Percentiles rank a stretch among this genome's conserved stretches.
Conservation (phyloP, 2,888 invertebrate species). For the Tetheella fluctuosa region DNA sequence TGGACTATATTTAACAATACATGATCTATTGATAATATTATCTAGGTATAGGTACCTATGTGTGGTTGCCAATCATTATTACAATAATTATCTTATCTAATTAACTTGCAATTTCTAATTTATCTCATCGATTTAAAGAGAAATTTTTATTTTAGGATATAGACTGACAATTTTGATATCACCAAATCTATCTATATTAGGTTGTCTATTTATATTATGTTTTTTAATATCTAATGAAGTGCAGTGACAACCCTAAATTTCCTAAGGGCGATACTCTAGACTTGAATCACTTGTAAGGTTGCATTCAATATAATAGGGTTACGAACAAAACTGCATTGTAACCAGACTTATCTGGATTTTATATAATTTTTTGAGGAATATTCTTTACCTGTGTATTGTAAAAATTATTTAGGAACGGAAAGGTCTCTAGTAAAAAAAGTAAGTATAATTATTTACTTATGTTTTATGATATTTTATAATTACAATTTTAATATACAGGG, state of each 20-base stretch:
- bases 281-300: constrained; percentile 48
- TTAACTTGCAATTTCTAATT: not conserved
- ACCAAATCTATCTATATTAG: no score
- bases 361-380: no score
- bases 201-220: no score
- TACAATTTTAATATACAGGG: no score
- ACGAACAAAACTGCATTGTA: constrained; percentile 19
- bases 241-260: constrained; percentile 57
- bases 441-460: no score
- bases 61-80: not conserved
- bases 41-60: not conserved
- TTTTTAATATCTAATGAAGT: no score
- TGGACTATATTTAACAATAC: not conserved
- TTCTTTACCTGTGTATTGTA: no score
- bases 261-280: constrained; percentile 25
- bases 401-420: no score
- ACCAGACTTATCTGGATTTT: constrained; percentile 31
- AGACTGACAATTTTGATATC: no score
- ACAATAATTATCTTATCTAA: no score
- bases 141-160: not conserved
- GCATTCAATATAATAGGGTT: constrained; percentile 46
- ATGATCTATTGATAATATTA: not conserved
- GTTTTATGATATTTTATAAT: no score
- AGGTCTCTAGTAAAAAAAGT: no score
- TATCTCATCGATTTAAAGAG: not conserved